Percentiles rank a stretch among this genome's conserved stretches.
Conservation (phyloP, 2,888 invertebrate species). For the Apocheima hispidaria region DNA sequence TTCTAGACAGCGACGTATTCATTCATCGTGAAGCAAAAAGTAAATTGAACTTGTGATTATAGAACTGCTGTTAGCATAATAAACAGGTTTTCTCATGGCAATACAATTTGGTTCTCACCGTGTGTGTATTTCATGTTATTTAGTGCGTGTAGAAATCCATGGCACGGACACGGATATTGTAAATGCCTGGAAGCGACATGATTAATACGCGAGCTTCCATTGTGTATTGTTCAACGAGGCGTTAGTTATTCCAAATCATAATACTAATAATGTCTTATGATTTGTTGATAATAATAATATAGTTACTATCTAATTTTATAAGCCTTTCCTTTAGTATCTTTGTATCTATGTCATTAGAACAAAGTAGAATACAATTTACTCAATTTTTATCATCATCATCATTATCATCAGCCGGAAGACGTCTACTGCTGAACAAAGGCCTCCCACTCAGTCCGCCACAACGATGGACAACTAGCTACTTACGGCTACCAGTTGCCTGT, state of each 20-base stretch:
- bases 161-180: conserved; percentile 48
- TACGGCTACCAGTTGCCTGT: too few relatives aligned
- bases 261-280: conserved; percentile 1
- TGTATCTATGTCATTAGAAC: too few relatives aligned
- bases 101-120: conserved; percentile 73
- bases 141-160: conserved; percentile 63
- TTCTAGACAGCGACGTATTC: conserved; percentile 58
- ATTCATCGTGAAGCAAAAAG: conserved; percentile 68
- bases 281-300: conserved; percentile 1
- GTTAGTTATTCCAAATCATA: conserved; percentile 12
- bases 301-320: conserved; percentile 2
- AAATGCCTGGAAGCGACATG: conserved; percentile 32
- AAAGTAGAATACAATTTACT: too few relatives aligned
- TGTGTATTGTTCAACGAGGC: conserved; percentile 28
- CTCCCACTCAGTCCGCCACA: too few relatives aligned
- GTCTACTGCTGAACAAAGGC: too few relatives aligned
- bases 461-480: too few relatives aligned
- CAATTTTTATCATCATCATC: too few relatives aligned
- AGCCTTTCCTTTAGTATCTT: neutral
- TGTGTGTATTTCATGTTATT: conserved; percentile 55
- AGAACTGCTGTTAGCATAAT: conserved; percentile 67
- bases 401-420: too few relatives aligned
- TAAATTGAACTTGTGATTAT: conserved; percentile 73
- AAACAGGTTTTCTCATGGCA: conserved; percentile 75
- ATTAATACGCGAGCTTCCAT: conserved; percentile 27